Conservation (phyloP, 2,113 vertebrate genomes). For the Paedocypris sp. region DNA sequence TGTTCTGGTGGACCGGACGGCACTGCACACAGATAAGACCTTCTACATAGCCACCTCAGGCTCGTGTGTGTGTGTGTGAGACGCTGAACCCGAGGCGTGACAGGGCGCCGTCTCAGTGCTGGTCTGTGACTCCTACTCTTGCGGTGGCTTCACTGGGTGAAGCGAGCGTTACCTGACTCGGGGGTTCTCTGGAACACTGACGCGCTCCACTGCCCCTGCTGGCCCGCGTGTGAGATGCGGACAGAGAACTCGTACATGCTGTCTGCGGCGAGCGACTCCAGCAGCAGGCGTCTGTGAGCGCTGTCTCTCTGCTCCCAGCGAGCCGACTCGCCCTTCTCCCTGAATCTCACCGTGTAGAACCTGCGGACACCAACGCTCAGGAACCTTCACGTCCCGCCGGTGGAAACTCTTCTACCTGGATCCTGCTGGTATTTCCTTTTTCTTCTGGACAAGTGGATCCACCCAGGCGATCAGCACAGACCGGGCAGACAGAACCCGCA, state of each 20-base stretch:
- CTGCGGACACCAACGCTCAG: slow-evolving; percentile 44
- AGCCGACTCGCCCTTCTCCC: slow-evolving; percentile 90
- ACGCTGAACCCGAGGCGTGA: too few species aligned
- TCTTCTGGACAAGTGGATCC: slow-evolving; percentile 76
- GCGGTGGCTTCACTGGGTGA: too few species aligned
- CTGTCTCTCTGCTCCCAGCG: slow-evolving; percentile 87
- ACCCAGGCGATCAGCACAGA: slow-evolving; percentile 89
- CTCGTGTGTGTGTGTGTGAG: too few species aligned
- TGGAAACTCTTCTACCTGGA: slow-evolving; percentile 44
- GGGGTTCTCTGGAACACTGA: slow-evolving; percentile 94
- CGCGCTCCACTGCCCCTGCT: slow-evolving; percentile 79
- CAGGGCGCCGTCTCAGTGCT: too few species aligned
- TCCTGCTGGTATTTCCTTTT: slow-evolving; percentile 50
- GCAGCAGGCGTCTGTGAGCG: slow-evolving; percentile 66
- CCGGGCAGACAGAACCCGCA: slow-evolving; percentile 89
- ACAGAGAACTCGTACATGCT: slow-evolving; percentile 94
- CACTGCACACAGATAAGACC: slow-evolving; percentile 60
- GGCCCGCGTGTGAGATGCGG: slow-evolving; percentile 73
- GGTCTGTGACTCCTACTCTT: too few species aligned
- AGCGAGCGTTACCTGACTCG: slow-evolving; percentile 69
- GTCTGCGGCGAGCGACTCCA: slow-evolving; percentile 78
- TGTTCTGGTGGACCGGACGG: slow-evolving; percentile 86
- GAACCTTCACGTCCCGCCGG: not conserved
- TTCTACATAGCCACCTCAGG: too few species aligned
- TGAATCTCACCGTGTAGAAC: slow-evolving; percentile 78